Evolutionary conservation across 2,797 vertebrate genomes (phyloP).

Genomic region (Podarcis siculus): DNA sequence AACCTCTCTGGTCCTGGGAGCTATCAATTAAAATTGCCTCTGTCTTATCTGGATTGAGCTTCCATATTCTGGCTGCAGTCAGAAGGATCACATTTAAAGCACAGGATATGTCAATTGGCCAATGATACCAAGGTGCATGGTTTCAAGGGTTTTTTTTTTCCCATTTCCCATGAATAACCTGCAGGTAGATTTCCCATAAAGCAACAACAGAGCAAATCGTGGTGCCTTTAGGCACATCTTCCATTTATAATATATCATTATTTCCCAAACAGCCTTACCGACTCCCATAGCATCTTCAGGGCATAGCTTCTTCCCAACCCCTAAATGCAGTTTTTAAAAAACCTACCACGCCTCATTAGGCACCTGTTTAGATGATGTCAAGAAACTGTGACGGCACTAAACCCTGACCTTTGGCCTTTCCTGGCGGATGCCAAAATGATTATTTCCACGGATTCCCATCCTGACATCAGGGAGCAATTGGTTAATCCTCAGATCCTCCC

Average conservation of each 20-base stretch:
- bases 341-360: conserved; percentile 66
- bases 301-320: conserved; percentile 46
- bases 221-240: not conserved
- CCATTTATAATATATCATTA: not conserved
- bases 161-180: too few relatives aligned
- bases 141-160: not conserved
- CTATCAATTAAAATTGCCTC: too few relatives aligned
- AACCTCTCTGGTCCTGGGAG: too few relatives aligned
- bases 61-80: too few relatives aligned
- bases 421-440: conserved; percentile 73
- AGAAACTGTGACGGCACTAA: conserved; percentile 60
- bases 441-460: conserved; percentile 70
- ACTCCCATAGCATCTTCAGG: conserved; percentile 39
- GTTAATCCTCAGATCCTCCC: conserved; percentile 66
- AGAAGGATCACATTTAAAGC: not conserved
- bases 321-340: conserved; percentile 55
- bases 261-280: not conserved
- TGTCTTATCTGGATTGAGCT: too few relatives aligned
- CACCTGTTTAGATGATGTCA: conserved; percentile 73
- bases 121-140: not conserved
- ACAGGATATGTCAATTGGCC: not conserved
- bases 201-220: not conserved
- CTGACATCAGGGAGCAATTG: conserved; percentile 74
- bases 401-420: conserved; percentile 70
- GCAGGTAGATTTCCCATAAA: not conserved